Percentiles rank a stretch among this genome's conserved stretches.
Evolutionary conservation across 30 jellyfish, hydroid and myxozoan genomes (phyloP).

Genomic region (Nemopilema nomurai): DNA sequence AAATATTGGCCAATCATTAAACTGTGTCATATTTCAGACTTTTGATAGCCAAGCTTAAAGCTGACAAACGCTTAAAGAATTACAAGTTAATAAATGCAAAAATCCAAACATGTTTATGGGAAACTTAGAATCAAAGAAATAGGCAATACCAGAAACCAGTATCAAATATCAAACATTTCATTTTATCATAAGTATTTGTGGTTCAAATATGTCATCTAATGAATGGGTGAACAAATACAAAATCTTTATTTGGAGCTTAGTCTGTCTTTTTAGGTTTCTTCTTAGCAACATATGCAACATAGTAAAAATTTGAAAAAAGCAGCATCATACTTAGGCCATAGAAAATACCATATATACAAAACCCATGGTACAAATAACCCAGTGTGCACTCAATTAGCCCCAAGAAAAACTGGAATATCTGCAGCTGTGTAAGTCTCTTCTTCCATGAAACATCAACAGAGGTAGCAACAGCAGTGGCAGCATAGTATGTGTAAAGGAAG

Average conservation of each 20-base stretch:
- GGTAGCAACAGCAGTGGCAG: slow-evolving; percentile 54
- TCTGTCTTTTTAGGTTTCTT: not conserved
- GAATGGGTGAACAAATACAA: not conserved
- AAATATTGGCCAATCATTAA: too few relatives aligned
- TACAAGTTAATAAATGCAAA: too few relatives aligned
- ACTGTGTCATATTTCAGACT: too few relatives aligned
- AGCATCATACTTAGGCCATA: slow-evolving; percentile 78
- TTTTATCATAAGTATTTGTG: not conserved
- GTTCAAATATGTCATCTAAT: too few relatives aligned
- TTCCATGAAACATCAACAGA: slow-evolving; percentile 61
- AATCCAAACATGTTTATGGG: too few relatives aligned
- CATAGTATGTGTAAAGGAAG: slow-evolving; percentile 77
- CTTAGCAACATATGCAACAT: slow-evolving; percentile 61
- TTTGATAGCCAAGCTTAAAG: too few relatives aligned
- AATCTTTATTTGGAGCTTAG: not conserved
- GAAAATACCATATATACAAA: slow-evolving; percentile 74
- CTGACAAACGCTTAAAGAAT: too few relatives aligned
- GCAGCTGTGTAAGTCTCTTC: slow-evolving; percentile 78
- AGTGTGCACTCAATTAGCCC: slow-evolving; percentile 61
- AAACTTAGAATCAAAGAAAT: too few relatives aligned
- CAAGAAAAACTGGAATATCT: slow-evolving; percentile 71
- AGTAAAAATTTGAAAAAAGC: slow-evolving; percentile 76
- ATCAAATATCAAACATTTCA: too few relatives aligned
- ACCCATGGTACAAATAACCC: slow-evolving; percentile 82
- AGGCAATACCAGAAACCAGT: too few relatives aligned